phyloP scores from a whole-genome alignment of 2,113 vertebrate species.

The Collichthys lucidus region DNA sequence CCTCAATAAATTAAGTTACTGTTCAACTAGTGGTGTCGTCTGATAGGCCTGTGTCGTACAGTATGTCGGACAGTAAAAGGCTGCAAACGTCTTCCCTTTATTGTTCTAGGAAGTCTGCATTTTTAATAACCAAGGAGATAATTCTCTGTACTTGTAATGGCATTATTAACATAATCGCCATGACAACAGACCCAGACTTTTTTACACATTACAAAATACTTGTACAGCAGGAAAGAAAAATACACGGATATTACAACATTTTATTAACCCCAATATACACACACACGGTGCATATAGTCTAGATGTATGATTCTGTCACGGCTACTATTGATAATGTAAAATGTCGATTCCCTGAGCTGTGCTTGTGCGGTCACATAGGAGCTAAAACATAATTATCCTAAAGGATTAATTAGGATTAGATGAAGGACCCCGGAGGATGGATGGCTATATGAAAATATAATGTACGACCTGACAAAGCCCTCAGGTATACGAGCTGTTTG shows the following conservation, averaged over 20 bases:
- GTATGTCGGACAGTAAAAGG: too few species aligned
- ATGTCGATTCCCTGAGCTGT: conserved; percentile 22
- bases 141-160: not conserved
- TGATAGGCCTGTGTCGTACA: too few species aligned
- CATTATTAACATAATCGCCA: not conserved
- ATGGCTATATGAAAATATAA: conserved; percentile 30
- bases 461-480: not conserved
- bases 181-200: not conserved
- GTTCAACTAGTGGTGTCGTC: too few species aligned
- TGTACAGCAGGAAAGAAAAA: not conserved
- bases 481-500: conserved; percentile 20
- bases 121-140: not conserved
- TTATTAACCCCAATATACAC: not conserved
- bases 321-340: conserved; percentile 14
- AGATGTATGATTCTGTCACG: not conserved
- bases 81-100: not conserved
- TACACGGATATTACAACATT: not conserved
- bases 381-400: conserved; percentile 55
- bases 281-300: not conserved
- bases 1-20: too few species aligned
- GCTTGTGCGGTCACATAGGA: conserved; percentile 32
- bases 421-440: conserved; percentile 34
- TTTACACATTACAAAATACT: not conserved
- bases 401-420: conserved; percentile 73
- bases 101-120: not conserved